Conservation (phyloP, 2,888 invertebrate genomes). For the Spodoptera picta region DNA sequence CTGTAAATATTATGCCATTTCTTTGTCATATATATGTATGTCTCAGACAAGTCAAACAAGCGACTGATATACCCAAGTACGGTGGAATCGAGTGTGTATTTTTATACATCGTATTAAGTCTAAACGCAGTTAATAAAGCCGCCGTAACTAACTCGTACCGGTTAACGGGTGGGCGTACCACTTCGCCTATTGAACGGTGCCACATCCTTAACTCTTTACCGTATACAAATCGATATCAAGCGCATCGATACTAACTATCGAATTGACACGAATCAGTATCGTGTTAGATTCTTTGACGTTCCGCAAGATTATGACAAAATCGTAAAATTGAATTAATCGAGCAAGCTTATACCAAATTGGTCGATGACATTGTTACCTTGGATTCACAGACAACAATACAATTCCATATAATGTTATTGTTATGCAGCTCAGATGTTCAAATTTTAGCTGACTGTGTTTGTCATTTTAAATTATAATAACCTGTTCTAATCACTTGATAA, state of each 20-base stretch:
- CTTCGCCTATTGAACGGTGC: slow-evolving; percentile 66
- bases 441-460: neutral
- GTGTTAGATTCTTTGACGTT: slow-evolving; percentile 15
- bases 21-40: slow-evolving; percentile 26
- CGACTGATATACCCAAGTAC: neutral
- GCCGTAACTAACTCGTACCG: slow-evolving; percentile 50
- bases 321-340: slow-evolving; percentile 5
- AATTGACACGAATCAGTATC: slow-evolving; percentile 48
- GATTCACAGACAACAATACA: slow-evolving; percentile 29
- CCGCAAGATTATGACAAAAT: neutral
- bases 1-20: slow-evolving; percentile 36
- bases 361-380: slow-evolving; percentile 15
- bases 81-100: neutral
- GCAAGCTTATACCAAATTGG: slow-evolving; percentile 1
- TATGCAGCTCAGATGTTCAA: neutral
- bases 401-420: slow-evolving; percentile 1
- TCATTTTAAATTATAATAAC: too few species aligned
- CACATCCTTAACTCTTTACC: slow-evolving; percentile 64
- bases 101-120: slow-evolving; percentile 1
- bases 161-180: slow-evolving; percentile 63
- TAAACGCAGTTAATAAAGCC: slow-evolving; percentile 33
- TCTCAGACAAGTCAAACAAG: slow-evolving; percentile 1
- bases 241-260: slow-evolving; percentile 63
- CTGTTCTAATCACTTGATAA: too few species aligned
- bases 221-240: slow-evolving; percentile 66